Percentiles rank a stretch among this genome's conserved stretches.
Conservation (phyloP, 2,113 vertebrate genomes). For the Caracal caracal region DNA sequence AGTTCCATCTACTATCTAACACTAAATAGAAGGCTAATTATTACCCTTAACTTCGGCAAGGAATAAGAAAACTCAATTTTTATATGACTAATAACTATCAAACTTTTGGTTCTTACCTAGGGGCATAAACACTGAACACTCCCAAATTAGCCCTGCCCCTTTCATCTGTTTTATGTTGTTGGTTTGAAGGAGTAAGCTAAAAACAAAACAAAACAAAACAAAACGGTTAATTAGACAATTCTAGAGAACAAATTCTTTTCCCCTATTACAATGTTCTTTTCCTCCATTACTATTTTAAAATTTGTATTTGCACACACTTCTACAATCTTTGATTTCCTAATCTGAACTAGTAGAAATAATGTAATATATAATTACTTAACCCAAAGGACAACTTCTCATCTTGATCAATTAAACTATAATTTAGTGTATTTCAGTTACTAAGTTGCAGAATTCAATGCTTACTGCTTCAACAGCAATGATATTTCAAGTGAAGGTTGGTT, state of each 20-base stretch:
- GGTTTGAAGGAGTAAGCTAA: slow-evolving; percentile 85
- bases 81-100: slow-evolving; percentile 11
- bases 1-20: background rate
- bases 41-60: background rate
- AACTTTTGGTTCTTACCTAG: slow-evolving; percentile 88
- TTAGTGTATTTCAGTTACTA: background rate
- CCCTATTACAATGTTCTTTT: background rate
- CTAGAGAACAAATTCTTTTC: background rate
- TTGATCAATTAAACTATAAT: background rate
- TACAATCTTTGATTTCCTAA: background rate
- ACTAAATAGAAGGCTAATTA: background rate
- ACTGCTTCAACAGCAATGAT: background rate
- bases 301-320: background rate
- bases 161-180: slow-evolving; percentile 87
- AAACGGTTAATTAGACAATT: slow-evolving; percentile 54
- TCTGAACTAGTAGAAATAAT: background rate
- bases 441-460: background rate
- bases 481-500: background rate
- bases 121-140: slow-evolving; percentile 86
- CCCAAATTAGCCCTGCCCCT: slow-evolving; percentile 90
- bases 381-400: background rate
- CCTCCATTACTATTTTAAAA: slow-evolving; percentile 29
- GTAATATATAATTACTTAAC: background rate
- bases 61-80: slow-evolving; percentile 18
- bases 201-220: slow-evolving; percentile 63